phyloP scores from a whole-genome alignment of 1,140 invertebrate species.

The Chelonus insularis region DNA sequence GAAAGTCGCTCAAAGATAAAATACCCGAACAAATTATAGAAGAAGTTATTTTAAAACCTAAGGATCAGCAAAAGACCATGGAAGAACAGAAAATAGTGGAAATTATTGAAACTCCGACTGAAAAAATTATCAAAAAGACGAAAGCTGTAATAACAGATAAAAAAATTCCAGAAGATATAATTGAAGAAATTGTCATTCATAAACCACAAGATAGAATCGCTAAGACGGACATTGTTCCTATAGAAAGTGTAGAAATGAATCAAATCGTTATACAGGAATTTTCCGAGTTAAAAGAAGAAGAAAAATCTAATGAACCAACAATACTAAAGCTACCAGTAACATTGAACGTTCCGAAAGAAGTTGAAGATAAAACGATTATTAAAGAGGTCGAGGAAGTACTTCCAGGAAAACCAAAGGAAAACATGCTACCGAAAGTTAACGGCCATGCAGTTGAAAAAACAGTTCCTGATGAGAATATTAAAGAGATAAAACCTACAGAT shows the following conservation, averaged over 20 bases:
- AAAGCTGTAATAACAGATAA: constrained; percentile 33
- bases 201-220: constrained; percentile 30
- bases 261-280: constrained; percentile 32
- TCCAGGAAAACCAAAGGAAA: constrained; percentile 23
- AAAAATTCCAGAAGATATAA: constrained; percentile 27
- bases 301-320: constrained; percentile 27
- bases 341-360: constrained; percentile 29
- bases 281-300: constrained; percentile 22
- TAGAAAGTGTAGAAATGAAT: constrained; percentile 21
- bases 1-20: constrained; percentile 33
- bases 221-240: constrained; percentile 27
- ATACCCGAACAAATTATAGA: constrained; percentile 29
- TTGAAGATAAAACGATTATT: constrained; percentile 30
- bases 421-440: constrained; percentile 21
- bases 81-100: constrained; percentile 35
- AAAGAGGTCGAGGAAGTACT: constrained; percentile 29
- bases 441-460: constrained; percentile 24
- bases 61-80: constrained; percentile 27
- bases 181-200: constrained; percentile 36
- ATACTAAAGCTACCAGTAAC: constrained; percentile 27
- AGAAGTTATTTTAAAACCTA: constrained; percentile 26
- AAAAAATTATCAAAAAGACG: constrained; percentile 34
- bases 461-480: constrained; percentile 21
- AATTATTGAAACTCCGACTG: constrained; percentile 31
- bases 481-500: constrained; percentile 47